Percentiles rank a stretch among this genome's conserved stretches.
phyloP scores from a whole-genome alignment of 2,113 vertebrate species.

The Hippocampus zosterae region DNA sequence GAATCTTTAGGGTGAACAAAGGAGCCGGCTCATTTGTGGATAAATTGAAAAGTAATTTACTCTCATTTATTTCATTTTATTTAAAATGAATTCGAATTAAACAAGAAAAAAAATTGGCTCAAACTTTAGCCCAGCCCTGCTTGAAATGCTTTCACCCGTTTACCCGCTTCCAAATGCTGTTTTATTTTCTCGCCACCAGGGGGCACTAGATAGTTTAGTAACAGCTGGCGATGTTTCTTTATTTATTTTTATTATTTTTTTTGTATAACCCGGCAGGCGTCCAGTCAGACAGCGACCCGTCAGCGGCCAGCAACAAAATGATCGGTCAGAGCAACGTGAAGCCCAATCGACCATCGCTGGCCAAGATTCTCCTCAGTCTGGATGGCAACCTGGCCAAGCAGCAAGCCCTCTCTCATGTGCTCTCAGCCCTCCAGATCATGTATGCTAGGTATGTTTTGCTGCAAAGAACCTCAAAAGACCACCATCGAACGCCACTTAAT shows the following conservation, averaged over 20 bases:
- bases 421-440: slow-evolving; percentile 92
- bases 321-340: slow-evolving; percentile 81
- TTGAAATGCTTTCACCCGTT: not conserved
- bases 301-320: slow-evolving; percentile 85
- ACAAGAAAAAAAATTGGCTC: no score
- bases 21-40: no score
- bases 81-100: no score
- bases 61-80: no score
- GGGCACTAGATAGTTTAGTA: not conserved
- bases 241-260: not conserved
- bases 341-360: slow-evolving; percentile 88
- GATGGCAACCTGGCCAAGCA: slow-evolving; percentile 93
- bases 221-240: not conserved
- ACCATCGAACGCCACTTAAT: not conserved
- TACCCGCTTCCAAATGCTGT: no score
- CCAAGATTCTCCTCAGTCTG: slow-evolving; percentile 92
- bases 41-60: no score
- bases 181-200: not conserved
- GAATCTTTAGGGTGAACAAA: not conserved
- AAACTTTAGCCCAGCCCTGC: no score
- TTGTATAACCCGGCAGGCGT: slow-evolving; percentile 74
- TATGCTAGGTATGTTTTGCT: slow-evolving; percentile 84
- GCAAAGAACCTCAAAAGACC: not conserved
- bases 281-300: slow-evolving; percentile 88
- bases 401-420: slow-evolving; percentile 89